These are phyloP conservation scores for Gandaritis pyraliata DNA, from an alignment of 2,888 invertebrate genomes.

Conservation along the genomic window DNA sequence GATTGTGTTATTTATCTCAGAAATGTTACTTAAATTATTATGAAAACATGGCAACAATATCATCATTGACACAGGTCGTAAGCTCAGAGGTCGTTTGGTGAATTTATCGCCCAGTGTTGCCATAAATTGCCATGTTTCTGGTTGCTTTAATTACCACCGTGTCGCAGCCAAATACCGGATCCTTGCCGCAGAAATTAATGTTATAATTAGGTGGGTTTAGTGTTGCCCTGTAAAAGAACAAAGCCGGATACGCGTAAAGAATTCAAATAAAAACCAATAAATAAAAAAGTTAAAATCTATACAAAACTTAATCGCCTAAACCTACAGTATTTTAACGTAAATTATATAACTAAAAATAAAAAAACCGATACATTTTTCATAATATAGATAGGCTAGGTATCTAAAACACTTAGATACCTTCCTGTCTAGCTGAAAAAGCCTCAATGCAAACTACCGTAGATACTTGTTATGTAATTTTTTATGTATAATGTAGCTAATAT, in stretches of 20 bases:
- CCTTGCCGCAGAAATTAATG: slow-evolving; percentile 56
- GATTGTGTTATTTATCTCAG: too few relatives aligned
- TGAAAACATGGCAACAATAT: slow-evolving; percentile 37
- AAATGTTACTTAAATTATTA: neutral
- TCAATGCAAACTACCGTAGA: too few relatives aligned
- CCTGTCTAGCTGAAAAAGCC: too few relatives aligned
- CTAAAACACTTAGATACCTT: too few relatives aligned
- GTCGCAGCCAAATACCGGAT: slow-evolving; percentile 54
- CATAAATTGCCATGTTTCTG: slow-evolving; percentile 63
- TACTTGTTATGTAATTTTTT: too few relatives aligned
- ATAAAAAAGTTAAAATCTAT: neutral
- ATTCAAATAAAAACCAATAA: neutral
- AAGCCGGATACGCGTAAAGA: neutral
- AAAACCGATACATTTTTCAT: too few relatives aligned
- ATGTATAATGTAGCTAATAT: too few relatives aligned
- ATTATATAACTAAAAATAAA: too few relatives aligned
- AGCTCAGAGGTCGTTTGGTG: slow-evolving; percentile 43
- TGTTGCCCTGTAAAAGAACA: slow-evolving; percentile 7
- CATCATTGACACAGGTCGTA: slow-evolving; percentile 53
- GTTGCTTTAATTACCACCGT: slow-evolving; percentile 62
- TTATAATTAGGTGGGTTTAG: slow-evolving; percentile 48
- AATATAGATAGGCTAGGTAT: too few relatives aligned
- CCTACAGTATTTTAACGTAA: too few relatives aligned
- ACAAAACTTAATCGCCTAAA: too few relatives aligned
- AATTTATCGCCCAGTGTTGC: slow-evolving; percentile 62